Percentiles rank a stretch among this genome's conserved stretches.
Evolutionary conservation across 2,797 vertebrate genomes (phyloP).

Genomic region (Thripadectes ignobilis): DNA sequence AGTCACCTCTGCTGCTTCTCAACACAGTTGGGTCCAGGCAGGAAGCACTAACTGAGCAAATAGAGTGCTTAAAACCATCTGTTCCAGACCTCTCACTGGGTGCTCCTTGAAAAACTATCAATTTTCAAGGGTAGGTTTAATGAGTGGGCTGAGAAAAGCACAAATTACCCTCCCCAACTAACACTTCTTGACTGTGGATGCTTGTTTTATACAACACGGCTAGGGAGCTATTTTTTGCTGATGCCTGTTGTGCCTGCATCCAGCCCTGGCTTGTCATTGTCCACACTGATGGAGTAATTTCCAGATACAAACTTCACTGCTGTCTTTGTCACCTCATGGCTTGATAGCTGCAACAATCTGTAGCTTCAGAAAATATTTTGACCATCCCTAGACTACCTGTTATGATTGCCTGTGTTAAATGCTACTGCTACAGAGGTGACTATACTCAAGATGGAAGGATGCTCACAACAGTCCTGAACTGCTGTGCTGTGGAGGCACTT

Average conservation of each 20-base stretch:
- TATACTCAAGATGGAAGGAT: background rate
- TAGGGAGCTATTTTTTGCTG: background rate
- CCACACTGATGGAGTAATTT: background rate
- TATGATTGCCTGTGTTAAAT: background rate
- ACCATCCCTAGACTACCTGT: background rate
- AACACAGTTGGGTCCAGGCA: background rate
- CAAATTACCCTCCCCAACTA: accelerated
- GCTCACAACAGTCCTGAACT: background rate
- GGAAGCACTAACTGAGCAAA: background rate
- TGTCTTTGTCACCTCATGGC: background rate
- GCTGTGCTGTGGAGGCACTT: background rate
- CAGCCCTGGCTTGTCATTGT: background rate
- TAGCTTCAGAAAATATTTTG: background rate
- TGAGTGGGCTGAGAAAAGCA: background rate
- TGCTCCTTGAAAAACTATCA: background rate
- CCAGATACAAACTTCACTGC: background rate
- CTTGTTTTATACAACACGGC: background rate
- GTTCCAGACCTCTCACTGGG: background rate
- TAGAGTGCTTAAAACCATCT: background rate
- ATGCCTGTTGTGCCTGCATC: background rate
- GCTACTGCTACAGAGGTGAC: background rate
- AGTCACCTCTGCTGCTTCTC: background rate
- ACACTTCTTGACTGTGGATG: background rate
- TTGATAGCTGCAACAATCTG: background rate
- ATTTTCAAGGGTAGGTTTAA: background rate